Percentiles rank a stretch among this genome's conserved stretches.
Conservation (phyloP, 2,888 invertebrate species). For the Drosophila melanocephala region DNA sequence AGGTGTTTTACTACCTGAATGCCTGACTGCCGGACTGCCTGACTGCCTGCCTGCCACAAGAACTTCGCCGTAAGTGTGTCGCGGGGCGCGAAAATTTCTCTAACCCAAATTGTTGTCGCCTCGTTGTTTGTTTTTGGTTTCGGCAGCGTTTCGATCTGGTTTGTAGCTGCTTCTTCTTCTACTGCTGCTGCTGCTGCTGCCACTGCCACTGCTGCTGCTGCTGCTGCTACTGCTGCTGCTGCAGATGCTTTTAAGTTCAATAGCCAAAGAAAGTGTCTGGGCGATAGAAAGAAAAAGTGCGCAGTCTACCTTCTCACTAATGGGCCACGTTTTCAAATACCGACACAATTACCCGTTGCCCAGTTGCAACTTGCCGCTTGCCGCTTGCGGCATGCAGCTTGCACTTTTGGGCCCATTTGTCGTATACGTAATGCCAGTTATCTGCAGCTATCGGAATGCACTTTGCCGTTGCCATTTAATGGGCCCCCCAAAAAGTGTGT, state of each 20-base stretch:
- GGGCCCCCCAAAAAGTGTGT: constrained; percentile 40
- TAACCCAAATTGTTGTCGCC: constrained; percentile 75
- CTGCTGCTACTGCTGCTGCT: constrained; percentile 22
- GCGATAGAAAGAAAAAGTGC: constrained; percentile 76
- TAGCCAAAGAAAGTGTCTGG: constrained; percentile 79
- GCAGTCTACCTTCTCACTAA: constrained; percentile 45
- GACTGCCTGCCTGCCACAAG: constrained; percentile 59
- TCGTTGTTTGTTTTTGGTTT: constrained; percentile 48
- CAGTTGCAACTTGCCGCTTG: neutral
- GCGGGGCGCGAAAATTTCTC: constrained; percentile 77
- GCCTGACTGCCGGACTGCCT: neutral
- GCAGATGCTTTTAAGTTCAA: constrained; percentile 74
- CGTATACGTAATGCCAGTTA: constrained; percentile 74
- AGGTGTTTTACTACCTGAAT: constrained; percentile 13
- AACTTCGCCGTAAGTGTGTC: constrained; percentile 64
- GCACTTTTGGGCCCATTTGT: constrained; percentile 28
- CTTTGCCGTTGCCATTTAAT: constrained; percentile 50
- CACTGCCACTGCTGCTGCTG: constrained; percentile 34
- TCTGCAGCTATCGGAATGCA: constrained; percentile 42
- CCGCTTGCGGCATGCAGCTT: neutral
- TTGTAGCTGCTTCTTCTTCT: constrained; percentile 33
- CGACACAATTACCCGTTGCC: constrained; percentile 46
- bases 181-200: constrained; percentile 14
- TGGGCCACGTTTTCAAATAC: constrained; percentile 32
- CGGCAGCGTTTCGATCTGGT: constrained; percentile 49